Evolutionary conservation across 2,113 vertebrate genomes (phyloP).

Genomic region (cat (Felis catus)): DNA sequence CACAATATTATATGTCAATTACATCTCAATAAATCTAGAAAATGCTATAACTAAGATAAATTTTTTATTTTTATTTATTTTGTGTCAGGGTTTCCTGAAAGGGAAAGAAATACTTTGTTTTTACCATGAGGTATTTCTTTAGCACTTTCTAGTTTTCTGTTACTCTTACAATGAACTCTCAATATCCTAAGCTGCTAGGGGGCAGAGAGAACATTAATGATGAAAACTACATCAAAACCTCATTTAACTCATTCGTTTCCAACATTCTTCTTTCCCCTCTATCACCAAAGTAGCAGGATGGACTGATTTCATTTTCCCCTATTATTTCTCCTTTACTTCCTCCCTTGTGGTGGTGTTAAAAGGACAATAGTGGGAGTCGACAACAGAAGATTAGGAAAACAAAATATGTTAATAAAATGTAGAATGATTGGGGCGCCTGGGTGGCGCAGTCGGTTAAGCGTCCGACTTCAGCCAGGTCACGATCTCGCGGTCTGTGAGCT

Average conservation of each 20-base stretch:
- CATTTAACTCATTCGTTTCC: background rate
- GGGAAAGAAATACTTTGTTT: background rate
- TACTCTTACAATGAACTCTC: background rate
- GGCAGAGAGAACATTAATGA: background rate
- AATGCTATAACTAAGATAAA: background rate
- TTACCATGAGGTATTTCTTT: background rate
- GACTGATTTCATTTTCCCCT: background rate
- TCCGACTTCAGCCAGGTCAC: no score
- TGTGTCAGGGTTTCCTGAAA: background rate
- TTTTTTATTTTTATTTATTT: slow-evolving; percentile 39
- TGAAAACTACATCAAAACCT: background rate
- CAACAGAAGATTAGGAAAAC: background rate
- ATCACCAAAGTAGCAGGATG: background rate
- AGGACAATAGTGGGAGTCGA: background rate
- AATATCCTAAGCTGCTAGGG: background rate
- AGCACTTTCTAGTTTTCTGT: background rate
- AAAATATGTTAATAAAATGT: background rate
- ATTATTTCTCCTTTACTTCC: background rate
- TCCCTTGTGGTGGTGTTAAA: background rate
- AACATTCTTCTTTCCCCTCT: background rate
- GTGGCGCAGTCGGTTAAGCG: no score
- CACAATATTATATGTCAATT: background rate
- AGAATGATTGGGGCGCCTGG: background rate
- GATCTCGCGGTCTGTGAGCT: no score
- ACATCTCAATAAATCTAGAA: background rate